Evolutionary conservation across 1,140 invertebrate species (phyloP).

Genomic region (Euwallacea similis): DNA sequence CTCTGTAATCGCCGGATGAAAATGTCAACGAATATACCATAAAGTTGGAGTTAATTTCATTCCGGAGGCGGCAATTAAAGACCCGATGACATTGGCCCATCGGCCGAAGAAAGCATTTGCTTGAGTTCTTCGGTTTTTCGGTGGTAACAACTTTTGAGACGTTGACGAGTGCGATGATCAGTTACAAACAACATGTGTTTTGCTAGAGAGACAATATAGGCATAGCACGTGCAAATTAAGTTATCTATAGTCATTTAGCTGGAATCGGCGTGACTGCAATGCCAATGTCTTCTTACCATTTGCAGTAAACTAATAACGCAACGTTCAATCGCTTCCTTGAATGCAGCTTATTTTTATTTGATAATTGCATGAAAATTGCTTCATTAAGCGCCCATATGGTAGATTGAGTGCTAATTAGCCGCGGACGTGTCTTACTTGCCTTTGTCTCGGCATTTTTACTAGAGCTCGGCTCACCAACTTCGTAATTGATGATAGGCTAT

Average conservation of each 20-base stretch:
- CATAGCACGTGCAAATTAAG: slow-evolving; percentile 27
- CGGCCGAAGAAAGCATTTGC: no score
- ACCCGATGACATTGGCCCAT: no score
- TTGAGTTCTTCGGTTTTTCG: no score
- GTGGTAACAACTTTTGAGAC: no score
- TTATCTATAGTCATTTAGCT: slow-evolving; percentile 26
- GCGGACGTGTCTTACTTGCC: slow-evolving; percentile 21
- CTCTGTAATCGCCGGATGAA: not conserved
- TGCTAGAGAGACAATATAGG: not conserved
- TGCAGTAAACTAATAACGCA: slow-evolving; percentile 9
- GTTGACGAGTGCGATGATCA: no score
- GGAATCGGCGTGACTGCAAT: slow-evolving; percentile 21
- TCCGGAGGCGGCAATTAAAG: not conserved
- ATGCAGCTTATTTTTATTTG: slow-evolving; percentile 33
- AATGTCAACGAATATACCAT: not conserved
- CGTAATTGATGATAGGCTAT: not conserved
- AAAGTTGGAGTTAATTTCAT: slow-evolving; percentile 1
- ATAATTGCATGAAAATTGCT: slow-evolving; percentile 37
- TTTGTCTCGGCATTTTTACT: not conserved
- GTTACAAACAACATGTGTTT: no score
- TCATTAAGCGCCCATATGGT: slow-evolving; percentile 30
- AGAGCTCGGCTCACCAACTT: no score
- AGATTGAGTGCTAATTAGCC: slow-evolving; percentile 35
- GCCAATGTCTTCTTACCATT: slow-evolving; percentile 24
- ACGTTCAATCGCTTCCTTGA: slow-evolving; percentile 27